Evolutionary conservation across 2,113 vertebrate genomes (phyloP).

Genomic region (Cyanoramphus novaezelandiae): DNA sequence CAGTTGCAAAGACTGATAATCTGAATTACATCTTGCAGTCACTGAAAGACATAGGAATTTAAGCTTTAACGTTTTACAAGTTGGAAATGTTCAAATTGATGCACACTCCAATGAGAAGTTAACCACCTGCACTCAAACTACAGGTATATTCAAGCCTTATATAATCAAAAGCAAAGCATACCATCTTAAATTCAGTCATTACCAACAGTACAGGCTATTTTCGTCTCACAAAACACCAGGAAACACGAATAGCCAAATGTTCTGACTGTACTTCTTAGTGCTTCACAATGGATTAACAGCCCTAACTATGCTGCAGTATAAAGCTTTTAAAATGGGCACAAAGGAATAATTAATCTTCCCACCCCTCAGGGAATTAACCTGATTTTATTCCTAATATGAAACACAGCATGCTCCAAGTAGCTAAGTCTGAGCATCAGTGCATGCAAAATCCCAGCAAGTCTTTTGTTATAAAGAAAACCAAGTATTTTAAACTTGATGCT

Average conservation of each 20-base stretch:
- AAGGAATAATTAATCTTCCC: not conserved
- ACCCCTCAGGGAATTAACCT: not conserved
- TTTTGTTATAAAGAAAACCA: not conserved
- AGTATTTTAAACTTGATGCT: not conserved
- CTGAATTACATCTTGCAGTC: not conserved
- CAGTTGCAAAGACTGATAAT: not conserved
- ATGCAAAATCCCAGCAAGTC: not conserved
- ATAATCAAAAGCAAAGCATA: not conserved
- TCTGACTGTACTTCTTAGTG: not conserved
- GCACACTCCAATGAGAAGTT: not conserved
- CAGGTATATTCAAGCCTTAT: not conserved
- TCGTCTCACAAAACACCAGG: not conserved
- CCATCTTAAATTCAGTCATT: not conserved
- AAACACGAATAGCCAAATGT: rapidly evolving
- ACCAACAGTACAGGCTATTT: not conserved
- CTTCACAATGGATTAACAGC: not conserved
- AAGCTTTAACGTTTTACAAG: not conserved
- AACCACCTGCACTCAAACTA: not conserved
- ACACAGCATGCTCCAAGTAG: not conserved
- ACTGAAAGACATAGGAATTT: not conserved
- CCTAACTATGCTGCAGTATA: not conserved
- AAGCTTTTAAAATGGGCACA: not conserved
- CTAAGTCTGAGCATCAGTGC: not conserved
- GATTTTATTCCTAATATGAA: not conserved
- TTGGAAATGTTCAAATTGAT: not conserved